Evolutionary conservation across 2,888 invertebrate genomes (phyloP).

Genomic region (Agrotis segetum): DNA sequence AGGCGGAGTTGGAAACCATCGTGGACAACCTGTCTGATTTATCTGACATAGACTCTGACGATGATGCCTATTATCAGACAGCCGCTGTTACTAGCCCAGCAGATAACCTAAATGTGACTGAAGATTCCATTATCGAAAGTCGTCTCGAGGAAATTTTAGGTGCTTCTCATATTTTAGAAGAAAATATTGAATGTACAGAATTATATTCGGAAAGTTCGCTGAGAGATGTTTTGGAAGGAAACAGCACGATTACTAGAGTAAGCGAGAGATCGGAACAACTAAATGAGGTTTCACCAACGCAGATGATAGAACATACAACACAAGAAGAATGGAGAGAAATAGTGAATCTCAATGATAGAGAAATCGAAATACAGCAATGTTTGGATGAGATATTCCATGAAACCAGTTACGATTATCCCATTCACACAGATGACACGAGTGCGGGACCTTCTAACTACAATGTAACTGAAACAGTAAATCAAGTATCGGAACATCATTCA

Average conservation of each 20-base stretch:
- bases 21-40: too few relatives aligned
- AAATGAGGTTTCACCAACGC: not conserved
- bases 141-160: too few relatives aligned
- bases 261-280: slow-evolving; percentile 3
- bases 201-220: slow-evolving; percentile 5
- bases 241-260: slow-evolving; percentile 9
- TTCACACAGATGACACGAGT: slow-evolving; percentile 4
- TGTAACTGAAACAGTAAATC: not conserved
- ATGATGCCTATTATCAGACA: too few relatives aligned
- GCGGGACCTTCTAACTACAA: slow-evolving; percentile 1
- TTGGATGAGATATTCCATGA: slow-evolving; percentile 1
- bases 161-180: not conserved
- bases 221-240: slow-evolving; percentile 10
- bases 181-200: slow-evolving; percentile 7
- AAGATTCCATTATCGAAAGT: too few relatives aligned
- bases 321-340: slow-evolving; percentile 8
- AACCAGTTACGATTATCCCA: slow-evolving; percentile 9
- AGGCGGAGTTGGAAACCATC: too few relatives aligned
- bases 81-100: too few relatives aligned
- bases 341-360: slow-evolving; percentile 11
- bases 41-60: too few relatives aligned
- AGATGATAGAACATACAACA: slow-evolving; percentile 5
- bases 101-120: too few relatives aligned
- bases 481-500: not conserved
- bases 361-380: slow-evolving; percentile 5